Percentiles rank a stretch among this genome's conserved stretches.
phyloP scores from a whole-genome alignment of 1,140 invertebrate genomes.

The Temnothorax longispinosus region DNA sequence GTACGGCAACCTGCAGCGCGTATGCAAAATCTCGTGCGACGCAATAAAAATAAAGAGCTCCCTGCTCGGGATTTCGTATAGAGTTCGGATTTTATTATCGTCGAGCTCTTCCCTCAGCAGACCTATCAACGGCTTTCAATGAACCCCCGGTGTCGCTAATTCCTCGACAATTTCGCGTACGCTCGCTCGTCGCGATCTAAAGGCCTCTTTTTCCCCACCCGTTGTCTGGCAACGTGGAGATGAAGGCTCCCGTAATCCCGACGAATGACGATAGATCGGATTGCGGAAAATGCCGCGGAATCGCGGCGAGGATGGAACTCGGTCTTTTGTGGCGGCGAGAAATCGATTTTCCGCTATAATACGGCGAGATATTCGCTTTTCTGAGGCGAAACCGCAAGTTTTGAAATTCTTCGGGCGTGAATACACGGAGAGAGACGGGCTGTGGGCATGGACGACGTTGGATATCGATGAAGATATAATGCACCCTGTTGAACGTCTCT shows the following conservation, averaged over 20 bases:
- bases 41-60: not conserved
- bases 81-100: not conserved
- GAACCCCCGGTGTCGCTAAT: not conserved
- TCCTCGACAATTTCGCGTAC: not conserved
- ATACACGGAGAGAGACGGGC: not conserved
- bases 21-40: not conserved
- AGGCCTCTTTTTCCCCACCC: not conserved
- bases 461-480: slow-evolving; percentile 66
- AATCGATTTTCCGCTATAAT: slow-evolving; percentile 65
- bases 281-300: slow-evolving; percentile 63
- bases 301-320: slow-evolving; percentile 28
- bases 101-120: too few species aligned
- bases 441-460: slow-evolving; percentile 39
- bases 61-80: not conserved
- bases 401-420: slow-evolving; percentile 62
- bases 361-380: slow-evolving; percentile 52
- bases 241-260: slow-evolving; percentile 57
- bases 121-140: not conserved
- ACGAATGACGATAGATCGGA: slow-evolving; percentile 67
- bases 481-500: slow-evolving; percentile 61
- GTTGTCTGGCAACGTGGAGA: slow-evolving; percentile 1
- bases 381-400: slow-evolving; percentile 59
- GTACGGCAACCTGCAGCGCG: too few species aligned
- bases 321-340: slow-evolving; percentile 53
- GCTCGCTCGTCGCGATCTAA: not conserved